Evolutionary conservation across 1,140 invertebrate species (phyloP).

Genomic region (Euwallacea fornicatus): DNA sequence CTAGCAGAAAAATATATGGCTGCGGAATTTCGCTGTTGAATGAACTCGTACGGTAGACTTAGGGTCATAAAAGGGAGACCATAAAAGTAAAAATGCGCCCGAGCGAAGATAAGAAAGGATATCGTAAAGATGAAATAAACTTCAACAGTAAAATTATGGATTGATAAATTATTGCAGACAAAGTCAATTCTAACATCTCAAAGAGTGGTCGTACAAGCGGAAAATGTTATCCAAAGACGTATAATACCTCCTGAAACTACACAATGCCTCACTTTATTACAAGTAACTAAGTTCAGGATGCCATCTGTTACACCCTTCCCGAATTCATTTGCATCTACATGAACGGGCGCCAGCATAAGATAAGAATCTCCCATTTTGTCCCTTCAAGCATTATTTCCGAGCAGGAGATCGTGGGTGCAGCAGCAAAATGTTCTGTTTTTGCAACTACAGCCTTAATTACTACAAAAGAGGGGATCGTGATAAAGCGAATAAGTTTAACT

Average conservation of each 20-base stretch:
- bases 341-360: not conserved
- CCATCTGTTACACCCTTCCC: not conserved
- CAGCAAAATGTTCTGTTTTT: too few relatives aligned
- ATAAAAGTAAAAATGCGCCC: not conserved
- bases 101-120: not conserved
- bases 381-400: not conserved
- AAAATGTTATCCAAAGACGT: too few relatives aligned
- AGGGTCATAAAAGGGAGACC: not conserved
- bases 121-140: not conserved
- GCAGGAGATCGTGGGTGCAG: too few relatives aligned
- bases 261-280: too few relatives aligned
- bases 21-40: not conserved
- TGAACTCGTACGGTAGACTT: not conserved
- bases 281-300: not conserved
- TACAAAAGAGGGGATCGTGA: too few relatives aligned
- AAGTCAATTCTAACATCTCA: too few relatives aligned
- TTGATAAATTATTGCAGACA: constrained; percentile 1
- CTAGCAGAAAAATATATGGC: not conserved
- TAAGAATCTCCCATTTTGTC: constrained; percentile 5
- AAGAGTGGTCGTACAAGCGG: too few relatives aligned
- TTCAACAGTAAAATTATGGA: not conserved
- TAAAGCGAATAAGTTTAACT: too few relatives aligned
- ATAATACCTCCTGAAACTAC: too few relatives aligned
- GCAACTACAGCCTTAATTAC: too few relatives aligned
- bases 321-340: constrained; percentile 5